Conservation (phyloP, 2,888 invertebrate species). For the Masnerella sp. region DNA sequence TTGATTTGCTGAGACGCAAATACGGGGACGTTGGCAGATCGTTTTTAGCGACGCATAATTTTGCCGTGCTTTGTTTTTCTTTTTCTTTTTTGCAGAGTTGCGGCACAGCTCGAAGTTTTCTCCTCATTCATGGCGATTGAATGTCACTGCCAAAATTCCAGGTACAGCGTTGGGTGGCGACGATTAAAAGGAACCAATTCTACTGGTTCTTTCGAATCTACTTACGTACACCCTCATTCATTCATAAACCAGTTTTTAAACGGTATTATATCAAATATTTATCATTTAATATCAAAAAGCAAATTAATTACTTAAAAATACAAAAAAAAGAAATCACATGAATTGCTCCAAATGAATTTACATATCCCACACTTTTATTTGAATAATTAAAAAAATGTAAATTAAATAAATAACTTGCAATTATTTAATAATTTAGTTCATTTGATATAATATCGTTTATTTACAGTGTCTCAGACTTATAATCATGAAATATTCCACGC, state of each 20-base stretch:
- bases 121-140: constrained; percentile 75
- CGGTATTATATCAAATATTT: constrained; percentile 26
- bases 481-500: constrained; percentile 23
- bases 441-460: constrained; percentile 14
- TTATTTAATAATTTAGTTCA: background rate
- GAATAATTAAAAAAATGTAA: too few species aligned
- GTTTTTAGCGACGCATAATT: constrained; percentile 45
- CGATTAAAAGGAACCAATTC: constrained; percentile 47
- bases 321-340: too few species aligned
- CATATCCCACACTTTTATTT: too few species aligned
- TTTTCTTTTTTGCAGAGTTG: constrained; percentile 63
- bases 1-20: background rate
- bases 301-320: too few species aligned
- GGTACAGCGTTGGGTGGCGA: constrained; percentile 62
- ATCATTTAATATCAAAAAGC: too few species aligned
- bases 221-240: constrained; percentile 41
- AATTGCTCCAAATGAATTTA: too few species aligned
- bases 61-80: constrained; percentile 62
- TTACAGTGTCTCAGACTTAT: constrained; percentile 23
- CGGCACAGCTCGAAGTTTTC: constrained; percentile 65
- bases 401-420: too few species aligned
- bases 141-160: constrained; percentile 77
- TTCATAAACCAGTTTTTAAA: constrained; percentile 31
- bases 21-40: constrained; percentile 28
- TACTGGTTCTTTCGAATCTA: constrained; percentile 59